Conservation (phyloP, 2,797 vertebrate species). For the Onychomys arenicola region DNA sequence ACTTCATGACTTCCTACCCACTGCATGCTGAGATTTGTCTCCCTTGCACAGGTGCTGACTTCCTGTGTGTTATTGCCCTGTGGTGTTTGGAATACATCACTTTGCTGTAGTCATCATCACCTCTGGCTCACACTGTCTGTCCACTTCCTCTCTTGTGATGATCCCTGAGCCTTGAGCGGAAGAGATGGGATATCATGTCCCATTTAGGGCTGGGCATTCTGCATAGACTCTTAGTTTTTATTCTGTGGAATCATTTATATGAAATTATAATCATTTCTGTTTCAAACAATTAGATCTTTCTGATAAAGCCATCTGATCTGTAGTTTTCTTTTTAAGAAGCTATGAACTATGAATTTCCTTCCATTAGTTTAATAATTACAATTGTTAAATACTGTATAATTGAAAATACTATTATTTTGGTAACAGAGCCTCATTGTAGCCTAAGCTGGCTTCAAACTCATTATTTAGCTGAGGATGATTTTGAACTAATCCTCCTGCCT, state of each 20-base stretch:
- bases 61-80: background rate
- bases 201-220: background rate
- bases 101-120: background rate
- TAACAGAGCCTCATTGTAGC: background rate
- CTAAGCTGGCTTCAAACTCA: background rate
- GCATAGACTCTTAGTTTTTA: background rate
- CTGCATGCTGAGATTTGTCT: background rate
- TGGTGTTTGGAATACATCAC: background rate
- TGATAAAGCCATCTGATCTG: constrained; percentile 41
- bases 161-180: background rate
- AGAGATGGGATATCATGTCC: background rate
- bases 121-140: background rate
- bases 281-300: constrained; percentile 54
- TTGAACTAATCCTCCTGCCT: background rate
- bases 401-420: constrained; percentile 20
- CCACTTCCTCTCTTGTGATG: background rate
- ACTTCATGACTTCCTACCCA: background rate
- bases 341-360: constrained; percentile 44
- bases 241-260: constrained; percentile 44
- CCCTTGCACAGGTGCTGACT: background rate
- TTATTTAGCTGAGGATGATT: background rate
- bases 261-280: constrained; percentile 62
- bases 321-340: constrained; percentile 57
- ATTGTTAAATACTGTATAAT: background rate
- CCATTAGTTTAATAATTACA: constrained; percentile 46